Evolutionary conservation across 1,140 invertebrate species (phyloP), one percentile per base, ranked within the genome.

Genomic region (Octopus sinensis): DNA sequence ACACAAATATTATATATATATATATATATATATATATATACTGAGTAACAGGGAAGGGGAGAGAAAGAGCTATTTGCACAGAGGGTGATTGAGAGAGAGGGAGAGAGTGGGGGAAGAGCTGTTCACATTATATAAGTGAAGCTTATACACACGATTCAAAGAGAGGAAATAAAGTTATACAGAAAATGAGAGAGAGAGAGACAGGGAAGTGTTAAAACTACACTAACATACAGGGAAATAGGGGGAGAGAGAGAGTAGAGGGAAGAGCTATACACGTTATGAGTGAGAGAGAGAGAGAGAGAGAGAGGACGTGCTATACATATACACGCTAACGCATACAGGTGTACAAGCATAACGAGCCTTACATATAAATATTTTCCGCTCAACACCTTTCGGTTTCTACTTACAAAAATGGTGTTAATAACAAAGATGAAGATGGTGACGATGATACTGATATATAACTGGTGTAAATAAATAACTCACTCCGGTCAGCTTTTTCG

Each of bases 171-270:
- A 54, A 62, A 53, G 77, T n/a, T 9, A n/a, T 30, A 76, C 10
- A 54, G 13, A 71, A 76, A 51, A 7, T 6, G 79, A 13, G n/a
- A n/a, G 30, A 56, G 52, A 13, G 43, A 30, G 6, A 56, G 53
- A 52, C 9, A 68, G 30, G 0, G 51, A 53, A 52, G 73, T 10
- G 79, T 17, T 10, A 53, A 52, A 30, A 23, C 23, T 6, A 68
- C 5, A 80, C n/a, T 17, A 30, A 56, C 53, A 80, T 78, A 80
- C 23, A 80, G 9, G 5, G 30, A 76, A 78, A 81, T 62, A 81
- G 80, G 51, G 68, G 5, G 68, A 52, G 80, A 51, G 79, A 80
- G 79, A 80, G 79, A 80, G 79, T n/a, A 54, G 53, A 54, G 54
- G 79, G 54, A n/a, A 76, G n/a, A 76, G 56, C 17, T 7, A 51